A percentile compares a stretch with the other conserved stretches of the same genome.
phyloP scores from a whole-genome alignment of 2,113 vertebrate genomes.

The Paratilapia polleni region DNA sequence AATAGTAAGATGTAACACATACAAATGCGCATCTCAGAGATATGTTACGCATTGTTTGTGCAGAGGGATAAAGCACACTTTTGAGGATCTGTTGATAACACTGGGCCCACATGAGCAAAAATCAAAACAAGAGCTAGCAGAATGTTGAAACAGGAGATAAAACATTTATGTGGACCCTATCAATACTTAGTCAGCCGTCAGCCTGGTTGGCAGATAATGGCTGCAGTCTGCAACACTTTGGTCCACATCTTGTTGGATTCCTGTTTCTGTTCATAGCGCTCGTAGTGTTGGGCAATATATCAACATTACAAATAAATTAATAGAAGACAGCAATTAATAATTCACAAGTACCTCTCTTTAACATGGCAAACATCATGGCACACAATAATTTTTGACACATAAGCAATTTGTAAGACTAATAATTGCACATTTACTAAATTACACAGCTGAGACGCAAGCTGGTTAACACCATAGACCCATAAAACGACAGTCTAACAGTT shows the following conservation, averaged over 20 bases:
- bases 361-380: accelerated
- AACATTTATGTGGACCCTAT: slow-evolving; percentile 58
- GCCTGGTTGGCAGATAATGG: slow-evolving; percentile 24
- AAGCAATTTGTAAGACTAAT: not conserved
- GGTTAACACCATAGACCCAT: not conserved
- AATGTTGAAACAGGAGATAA: slow-evolving; percentile 55
- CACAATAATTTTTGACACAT: not conserved
- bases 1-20: slow-evolving; percentile 55
- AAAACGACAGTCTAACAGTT: not conserved
- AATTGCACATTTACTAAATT: not conserved
- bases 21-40: slow-evolving; percentile 34
- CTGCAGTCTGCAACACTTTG: slow-evolving; percentile 37
- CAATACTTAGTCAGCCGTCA: slow-evolving; percentile 39
- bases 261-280: slow-evolving; percentile 16
- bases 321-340: not conserved
- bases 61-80: not conserved
- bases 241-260: slow-evolving; percentile 32
- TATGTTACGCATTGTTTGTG: not conserved
- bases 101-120: not conserved
- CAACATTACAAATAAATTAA: accelerated
- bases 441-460: no score
- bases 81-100: slow-evolving; percentile 33
- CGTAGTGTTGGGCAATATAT: not conserved
- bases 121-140: slow-evolving; percentile 51
- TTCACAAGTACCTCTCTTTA: no score